A percentile compares a stretch with the other conserved stretches of the same genome.
phyloP scores from a whole-genome alignment of 2,113 vertebrate genomes.

The Rhinogobius similis region DNA sequence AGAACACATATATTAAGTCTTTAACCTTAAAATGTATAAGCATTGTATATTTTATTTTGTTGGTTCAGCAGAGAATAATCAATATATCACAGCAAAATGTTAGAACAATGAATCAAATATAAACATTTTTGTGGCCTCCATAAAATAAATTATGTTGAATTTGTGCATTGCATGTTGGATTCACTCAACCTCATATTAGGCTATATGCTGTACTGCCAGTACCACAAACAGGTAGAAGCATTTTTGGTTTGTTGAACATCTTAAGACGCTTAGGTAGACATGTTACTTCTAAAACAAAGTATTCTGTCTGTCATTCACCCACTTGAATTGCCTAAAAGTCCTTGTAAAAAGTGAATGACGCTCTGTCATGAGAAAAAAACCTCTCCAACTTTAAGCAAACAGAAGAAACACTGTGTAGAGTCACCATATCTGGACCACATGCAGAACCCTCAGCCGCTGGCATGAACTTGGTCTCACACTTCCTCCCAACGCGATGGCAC shows the following conservation, averaged over 20 bases:
- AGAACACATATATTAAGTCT: neutral
- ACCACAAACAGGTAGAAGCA: neutral
- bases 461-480: slow-evolving; percentile 94
- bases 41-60: neutral
- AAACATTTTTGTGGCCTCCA: neutral
- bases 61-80: slow-evolving; percentile 10
- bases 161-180: slow-evolving; percentile 8
- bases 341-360: slow-evolving; percentile 14
- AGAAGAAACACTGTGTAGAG: slow-evolving; percentile 28
- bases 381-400: neutral
- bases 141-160: neutral
- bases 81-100: slow-evolving; percentile 9
- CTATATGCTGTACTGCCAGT: neutral
- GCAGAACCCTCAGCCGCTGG: slow-evolving; percentile 88
- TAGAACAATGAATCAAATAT: slow-evolving; percentile 14
- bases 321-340: slow-evolving; percentile 17
- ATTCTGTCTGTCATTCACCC: neutral
- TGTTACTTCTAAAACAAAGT: too few species aligned
- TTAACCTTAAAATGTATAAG: neutral
- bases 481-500: slow-evolving; percentile 90
- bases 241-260: neutral
- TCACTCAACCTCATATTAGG: neutral
- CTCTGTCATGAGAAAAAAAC: slow-evolving; percentile 38
- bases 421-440: slow-evolving; percentile 88
- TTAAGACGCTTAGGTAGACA: too few species aligned